Base-by-base conservation (phyloP, 2,888 invertebrate genomes). In the Calliphora vomitoria region DNA sequence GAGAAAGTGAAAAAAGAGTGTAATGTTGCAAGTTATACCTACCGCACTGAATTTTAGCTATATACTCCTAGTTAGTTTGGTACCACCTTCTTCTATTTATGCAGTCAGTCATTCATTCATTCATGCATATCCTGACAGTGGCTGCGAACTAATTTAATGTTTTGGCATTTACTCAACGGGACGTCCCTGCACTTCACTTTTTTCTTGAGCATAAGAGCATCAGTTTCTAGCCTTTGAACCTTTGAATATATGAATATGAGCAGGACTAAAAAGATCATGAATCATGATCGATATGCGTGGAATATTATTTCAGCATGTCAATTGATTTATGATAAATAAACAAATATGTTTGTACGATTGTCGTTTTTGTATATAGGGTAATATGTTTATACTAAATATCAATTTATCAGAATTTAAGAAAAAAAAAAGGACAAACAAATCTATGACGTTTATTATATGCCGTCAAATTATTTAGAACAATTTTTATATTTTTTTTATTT, bases 311-410 rank as follows among this genome's bases (percentile, higher is more conserved):
- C 87, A 85, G 88, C 75, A 87, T 90, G 89, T 89, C 89, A 90
- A 90, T 90, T 90, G 90, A 90, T 89, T 89, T 89, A 89, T 80
- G 89, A 85, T 89, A 89, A 90, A 90, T 89, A 91, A 91, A 91
- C 91, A 91, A 91, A 90, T 47, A 64, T 10, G n/a, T 11, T 20
- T 25, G 25, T 25, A 0, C 11, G 64, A 3, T 4, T 38, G 1
- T 50, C n/a, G 31, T 8, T 1, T 25, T 25, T 25, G 25, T 25
- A 25, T 25, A 1, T 25, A 25, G 25, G 25, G 25, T 25, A 44
- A 38, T 90, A 89, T 90, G 90, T 91, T 90, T 90, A 90, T 89
- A 89, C 90, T 89, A 89, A 80, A 86, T 83, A 87, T 88, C 85
- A 88, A 88, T 88, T 88, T 86, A 89, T 88, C 75, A 60, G 60